A percentile compares a stretch with the other conserved stretches of the same genome.
phyloP scores from a whole-genome alignment of 2,113 vertebrate species.

The cat (Felis catus) region DNA sequence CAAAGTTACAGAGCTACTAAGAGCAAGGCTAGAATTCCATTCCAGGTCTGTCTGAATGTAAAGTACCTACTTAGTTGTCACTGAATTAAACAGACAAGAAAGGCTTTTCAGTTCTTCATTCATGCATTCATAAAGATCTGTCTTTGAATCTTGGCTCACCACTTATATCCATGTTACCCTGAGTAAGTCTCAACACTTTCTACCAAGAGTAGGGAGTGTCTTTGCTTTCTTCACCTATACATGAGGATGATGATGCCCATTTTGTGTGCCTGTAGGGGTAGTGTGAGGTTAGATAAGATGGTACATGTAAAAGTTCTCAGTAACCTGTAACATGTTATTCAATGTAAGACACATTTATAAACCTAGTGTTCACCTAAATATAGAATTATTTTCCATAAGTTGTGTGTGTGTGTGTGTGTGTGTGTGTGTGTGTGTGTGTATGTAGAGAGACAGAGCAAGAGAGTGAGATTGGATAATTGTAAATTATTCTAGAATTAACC shows the following conservation, averaged over 20 bases:
- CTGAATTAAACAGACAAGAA: background rate
- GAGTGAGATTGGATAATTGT: background rate
- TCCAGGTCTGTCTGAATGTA: background rate
- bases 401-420: background rate
- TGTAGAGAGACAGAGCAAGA: background rate
- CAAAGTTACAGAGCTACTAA: background rate
- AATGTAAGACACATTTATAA: background rate
- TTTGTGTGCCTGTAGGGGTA: background rate
- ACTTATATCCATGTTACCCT: background rate
- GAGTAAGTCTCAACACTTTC: background rate
- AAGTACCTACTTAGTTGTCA: background rate
- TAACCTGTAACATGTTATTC: background rate
- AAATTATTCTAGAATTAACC: background rate
- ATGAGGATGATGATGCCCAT: background rate
- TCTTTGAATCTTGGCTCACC: background rate
- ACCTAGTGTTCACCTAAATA: background rate
- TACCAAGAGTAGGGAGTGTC: background rate
- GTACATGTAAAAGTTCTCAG: background rate
- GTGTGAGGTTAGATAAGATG: background rate
- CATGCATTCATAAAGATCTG: background rate
- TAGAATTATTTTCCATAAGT: background rate
- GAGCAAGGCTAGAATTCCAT: background rate
- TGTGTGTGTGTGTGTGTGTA: too few species aligned
- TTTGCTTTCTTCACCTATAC: background rate
- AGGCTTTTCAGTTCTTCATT: background rate